Base-by-base conservation (phyloP, 2,113 vertebrate genomes). In the Rutilus rutilus region DNA sequence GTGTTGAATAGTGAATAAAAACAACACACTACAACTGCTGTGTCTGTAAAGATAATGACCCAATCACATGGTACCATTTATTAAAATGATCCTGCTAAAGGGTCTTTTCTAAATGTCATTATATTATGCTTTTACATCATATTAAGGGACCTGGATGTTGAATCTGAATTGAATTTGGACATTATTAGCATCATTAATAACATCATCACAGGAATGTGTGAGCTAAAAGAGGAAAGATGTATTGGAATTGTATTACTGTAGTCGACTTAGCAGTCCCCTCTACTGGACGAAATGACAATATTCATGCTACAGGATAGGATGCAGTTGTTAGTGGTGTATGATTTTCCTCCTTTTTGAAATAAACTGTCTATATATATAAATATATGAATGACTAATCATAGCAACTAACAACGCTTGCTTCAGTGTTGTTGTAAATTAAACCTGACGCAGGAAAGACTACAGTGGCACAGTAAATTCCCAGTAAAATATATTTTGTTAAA, bases 231-330 rank as follows among this genome's bases (percentile, higher is more conserved):
- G 9, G 8, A 25, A 25, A 60, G 23, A n/a, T 21, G 59, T 23
- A 3, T n/a, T 60, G 59, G 23, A 23, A 23, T 60, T 10, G n/a
- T n/a, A n/a, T 60, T n/a, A 60, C 4, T 9, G 10, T 25, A 10
- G 3, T 62, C 2, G 85, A 89, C 88, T 90, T 89, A 87, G 88
- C 89, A 92, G 91, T 91, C 50, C 91, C 91, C 92, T 89, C 92
- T 93, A n/a, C 82, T 91, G 93, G 91, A 76, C 82, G 89, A 82
- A 86, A 57, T 1, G 15, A n/a, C 30, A 62, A 87, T 50, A 71
- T 83, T 65, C 92, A 92, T 74, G 33, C 15, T 52, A 52, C 23
- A 60, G n/a, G n/a, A 23, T 9, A 25, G 7, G 23, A 60, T n/a
- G 23, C 23, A n/a, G 59, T 60, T 60, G 21, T n/a, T n/a, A 11